phyloP scores from a whole-genome alignment of 2,888 invertebrate genomes.

The Nysson spinosus region DNA sequence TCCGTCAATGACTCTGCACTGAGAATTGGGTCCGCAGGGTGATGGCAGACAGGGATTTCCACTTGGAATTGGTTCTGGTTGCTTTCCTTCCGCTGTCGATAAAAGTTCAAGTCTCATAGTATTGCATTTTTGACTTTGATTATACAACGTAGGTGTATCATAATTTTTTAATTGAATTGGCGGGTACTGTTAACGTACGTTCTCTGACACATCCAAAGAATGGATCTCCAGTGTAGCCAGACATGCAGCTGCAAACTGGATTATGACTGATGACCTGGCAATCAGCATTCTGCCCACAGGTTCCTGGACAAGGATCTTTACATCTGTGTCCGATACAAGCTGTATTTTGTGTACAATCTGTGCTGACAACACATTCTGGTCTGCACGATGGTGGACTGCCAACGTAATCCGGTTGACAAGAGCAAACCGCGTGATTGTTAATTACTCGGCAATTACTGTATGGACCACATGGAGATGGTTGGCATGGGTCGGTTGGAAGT shows the following conservation, averaged over 20 bases:
- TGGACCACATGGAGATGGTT: constrained; percentile 88
- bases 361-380: constrained; percentile 90
- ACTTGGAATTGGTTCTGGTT: constrained; percentile 76
- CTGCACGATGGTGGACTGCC: constrained; percentile 88
- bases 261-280: constrained; percentile 92
- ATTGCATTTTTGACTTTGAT: too few relatives aligned
- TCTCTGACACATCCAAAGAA: constrained; percentile 85
- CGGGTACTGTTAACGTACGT: constrained; percentile 84
- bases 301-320: constrained; percentile 88
- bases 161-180: background rate
- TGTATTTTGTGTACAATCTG: constrained; percentile 88
- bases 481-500: constrained; percentile 79
- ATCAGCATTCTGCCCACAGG: constrained; percentile 89
- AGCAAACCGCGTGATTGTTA: constrained; percentile 88
- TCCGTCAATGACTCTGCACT: constrained; percentile 87
- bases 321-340: constrained; percentile 90
- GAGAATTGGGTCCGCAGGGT: constrained; percentile 91
- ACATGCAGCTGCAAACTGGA: constrained; percentile 89
- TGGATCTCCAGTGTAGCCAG: constrained; percentile 88
- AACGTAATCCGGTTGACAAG: constrained; percentile 87
- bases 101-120: background rate
- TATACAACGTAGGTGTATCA: background rate
- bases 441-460: constrained; percentile 87
- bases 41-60: constrained; percentile 89
- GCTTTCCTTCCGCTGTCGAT: constrained; percentile 23